Evolutionary conservation across 2,113 vertebrate species (phyloP).

Genomic region (Tragelaphus scriptus): DNA sequence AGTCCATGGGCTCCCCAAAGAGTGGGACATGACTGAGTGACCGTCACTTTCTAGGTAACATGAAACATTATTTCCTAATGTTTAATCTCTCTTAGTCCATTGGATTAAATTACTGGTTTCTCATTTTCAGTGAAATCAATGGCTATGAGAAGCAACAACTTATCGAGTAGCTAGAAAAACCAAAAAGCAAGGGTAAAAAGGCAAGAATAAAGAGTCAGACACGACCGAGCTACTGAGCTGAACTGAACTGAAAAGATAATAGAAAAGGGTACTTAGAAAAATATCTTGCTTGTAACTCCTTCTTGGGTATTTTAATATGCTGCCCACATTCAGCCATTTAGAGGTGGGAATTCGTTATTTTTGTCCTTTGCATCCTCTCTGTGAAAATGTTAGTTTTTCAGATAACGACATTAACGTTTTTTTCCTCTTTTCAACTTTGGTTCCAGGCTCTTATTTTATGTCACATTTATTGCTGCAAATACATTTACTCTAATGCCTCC

Average conservation of each 20-base stretch:
- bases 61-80: background rate
- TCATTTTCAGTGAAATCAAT: background rate
- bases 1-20: background rate
- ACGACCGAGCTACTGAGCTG: too few relatives aligned
- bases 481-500: conserved; percentile 49
- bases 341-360: background rate
- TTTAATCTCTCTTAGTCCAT: background rate
- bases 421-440: background rate
- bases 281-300: background rate
- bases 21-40: background rate
- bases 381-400: conserved; percentile 34
- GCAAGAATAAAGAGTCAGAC: background rate
- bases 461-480: conserved; percentile 16
- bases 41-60: background rate
- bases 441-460: background rate
- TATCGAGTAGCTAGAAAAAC: background rate
- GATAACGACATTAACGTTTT: conserved; percentile 14
- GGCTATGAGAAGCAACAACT: background rate
- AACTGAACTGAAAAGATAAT: background rate
- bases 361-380: background rate
- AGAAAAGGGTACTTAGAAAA: background rate
- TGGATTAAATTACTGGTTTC: background rate
- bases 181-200: background rate
- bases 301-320: background rate
- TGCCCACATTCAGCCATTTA: background rate